Evolutionary conservation across 2,113 vertebrate genomes (phyloP).

Genomic region (Phyllopteryx taeniolatus): DNA sequence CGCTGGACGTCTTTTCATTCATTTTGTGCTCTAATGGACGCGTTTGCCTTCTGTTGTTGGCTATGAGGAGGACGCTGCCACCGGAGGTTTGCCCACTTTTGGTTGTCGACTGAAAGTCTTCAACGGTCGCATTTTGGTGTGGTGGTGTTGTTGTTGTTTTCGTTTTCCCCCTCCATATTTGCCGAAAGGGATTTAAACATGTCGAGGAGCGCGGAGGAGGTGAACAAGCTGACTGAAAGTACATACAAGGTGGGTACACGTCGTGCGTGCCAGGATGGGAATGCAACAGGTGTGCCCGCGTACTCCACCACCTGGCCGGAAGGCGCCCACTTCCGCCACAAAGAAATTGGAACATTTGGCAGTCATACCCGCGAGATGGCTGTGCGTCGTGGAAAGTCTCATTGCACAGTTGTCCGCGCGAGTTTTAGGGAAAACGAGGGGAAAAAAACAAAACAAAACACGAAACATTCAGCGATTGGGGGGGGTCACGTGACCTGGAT

Average conservation of each 20-base stretch:
- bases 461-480: no score
- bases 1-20: conserved; percentile 2
- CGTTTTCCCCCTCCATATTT: neutral
- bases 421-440: no score
- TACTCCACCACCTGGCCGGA: neutral
- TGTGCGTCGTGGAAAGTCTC: neutral
- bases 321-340: neutral
- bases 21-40: neutral
- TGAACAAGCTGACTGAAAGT: conserved; percentile 88
- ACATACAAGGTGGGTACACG: conserved; percentile 84
- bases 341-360: neutral
- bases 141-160: neutral
- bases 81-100: conserved; percentile 36
- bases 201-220: conserved; percentile 87
- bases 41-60: conserved; percentile 31
- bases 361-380: neutral
- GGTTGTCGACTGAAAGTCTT: neutral
- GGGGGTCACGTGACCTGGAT: no score
- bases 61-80: conserved; percentile 52
- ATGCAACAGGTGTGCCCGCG: conserved; percentile 50
- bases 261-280: neutral
- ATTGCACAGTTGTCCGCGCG: no score
- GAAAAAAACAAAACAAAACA: no score
- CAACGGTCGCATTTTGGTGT: neutral
- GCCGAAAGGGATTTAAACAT: conserved; percentile 60